Evolutionary conservation across 30 jellyfish, hydroid and myxozoan genomes (phyloP), one percentile per base, ranked within the genome.

Genomic region (Cassiopea xamachana): DNA sequence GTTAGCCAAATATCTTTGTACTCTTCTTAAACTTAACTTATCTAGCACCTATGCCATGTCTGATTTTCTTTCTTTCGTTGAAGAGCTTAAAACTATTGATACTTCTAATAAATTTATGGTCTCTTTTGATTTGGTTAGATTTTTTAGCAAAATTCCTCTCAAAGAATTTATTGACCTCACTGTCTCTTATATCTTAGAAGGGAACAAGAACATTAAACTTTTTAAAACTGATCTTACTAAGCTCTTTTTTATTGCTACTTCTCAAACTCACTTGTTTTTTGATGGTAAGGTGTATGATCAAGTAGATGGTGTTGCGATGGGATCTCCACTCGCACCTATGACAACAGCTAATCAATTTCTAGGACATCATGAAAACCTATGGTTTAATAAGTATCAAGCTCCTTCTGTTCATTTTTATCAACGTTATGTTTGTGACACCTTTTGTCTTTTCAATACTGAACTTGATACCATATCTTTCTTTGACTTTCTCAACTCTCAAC

Each of bases 121-220:
- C 44, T 48, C 80, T 16, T 48, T 18, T 79, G 80, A 79, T 58
- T 0, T 79, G 6, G 88, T 3, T 4, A 79, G 88, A 0, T 59
- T 79, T 0, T 79, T 79, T 77, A 79, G 87, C 80, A 79, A 79
- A 0, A 46, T 79, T 0, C 88, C 88, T 46, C 80, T 79, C 6
- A 77, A 79, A 46, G 81, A 79, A 18, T 46, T 87, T 19, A 79
- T 58, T 46, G 45, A 79, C 27, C 88, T 79, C 10, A 87, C 81
- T 46, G 80, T 79, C 8, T 18, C 55, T 3, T 79, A 46, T 18
- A 79, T 79, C 84, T 5, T 48, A 7, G 1, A 39, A 19, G 80
- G 80, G 0, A 79, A 19, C 80, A 85, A 85, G 0, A 59, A 58
- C 67, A 44, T 46, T 85, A 79, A 79, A 1, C 19, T 58, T 0